These are phyloP conservation scores for Samia ricini DNA, from an alignment of 1,140 invertebrate species.

Conservation along the genomic window DNA sequence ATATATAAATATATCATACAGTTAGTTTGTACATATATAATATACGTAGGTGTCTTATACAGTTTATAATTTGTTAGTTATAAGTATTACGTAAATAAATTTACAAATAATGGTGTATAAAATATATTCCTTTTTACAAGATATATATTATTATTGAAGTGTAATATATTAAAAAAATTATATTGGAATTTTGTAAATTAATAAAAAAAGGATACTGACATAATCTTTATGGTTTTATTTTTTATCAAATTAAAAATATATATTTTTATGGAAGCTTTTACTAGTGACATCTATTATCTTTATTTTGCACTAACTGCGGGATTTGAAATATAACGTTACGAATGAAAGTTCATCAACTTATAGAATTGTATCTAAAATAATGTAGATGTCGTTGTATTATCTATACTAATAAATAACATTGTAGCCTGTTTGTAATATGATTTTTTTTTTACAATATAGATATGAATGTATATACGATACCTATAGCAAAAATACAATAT, in stretches of 20 bases:
- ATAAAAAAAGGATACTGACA: neutral
- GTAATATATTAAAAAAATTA: neutral
- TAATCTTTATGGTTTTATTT: neutral
- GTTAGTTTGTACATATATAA: conserved; percentile 13
- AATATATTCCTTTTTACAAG: neutral
- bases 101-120: conserved; percentile 17
- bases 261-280: too few species aligned
- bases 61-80: conserved; percentile 22
- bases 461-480: too few species aligned
- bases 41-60: conserved; percentile 30
- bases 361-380: too few species aligned
- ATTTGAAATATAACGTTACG: neutral
- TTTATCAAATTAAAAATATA: neutral
- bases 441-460: too few species aligned
- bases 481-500: too few species aligned
- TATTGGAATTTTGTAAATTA: conserved; percentile 1
- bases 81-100: conserved; percentile 25
- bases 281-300: neutral
- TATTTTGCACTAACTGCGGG: neutral
- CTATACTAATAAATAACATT: too few species aligned
- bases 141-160: neutral
- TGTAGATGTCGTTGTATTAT: neutral
- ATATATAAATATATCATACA: conserved; percentile 28
- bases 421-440: too few species aligned
- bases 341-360: too few species aligned